These are phyloP conservation scores for Heliconius charithonia DNA, from an alignment of 2,888 invertebrate species.

Conservation along the genomic window DNA sequence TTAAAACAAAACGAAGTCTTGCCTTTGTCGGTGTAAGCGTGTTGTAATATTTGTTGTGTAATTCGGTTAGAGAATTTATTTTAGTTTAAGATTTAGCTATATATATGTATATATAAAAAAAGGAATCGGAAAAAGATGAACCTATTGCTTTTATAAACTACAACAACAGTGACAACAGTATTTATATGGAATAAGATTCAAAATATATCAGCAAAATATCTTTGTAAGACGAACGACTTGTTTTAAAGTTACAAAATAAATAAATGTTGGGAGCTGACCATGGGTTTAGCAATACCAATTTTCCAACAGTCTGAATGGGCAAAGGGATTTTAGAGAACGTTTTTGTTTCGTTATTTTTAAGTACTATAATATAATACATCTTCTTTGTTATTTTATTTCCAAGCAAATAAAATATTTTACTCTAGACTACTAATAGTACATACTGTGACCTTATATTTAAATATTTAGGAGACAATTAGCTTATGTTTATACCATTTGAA, in stretches of 20 bases:
- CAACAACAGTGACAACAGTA: too few species aligned
- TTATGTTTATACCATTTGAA: neutral
- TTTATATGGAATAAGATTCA: constrained; percentile 43
- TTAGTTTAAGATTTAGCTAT: neutral
- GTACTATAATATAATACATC: neutral
- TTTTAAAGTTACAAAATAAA: constrained; percentile 13
- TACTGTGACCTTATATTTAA: neutral
- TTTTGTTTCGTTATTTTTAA: neutral
- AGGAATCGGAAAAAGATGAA: too few species aligned
- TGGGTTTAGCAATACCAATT: constrained; percentile 67
- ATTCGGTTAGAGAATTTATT: neutral
- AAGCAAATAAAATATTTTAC: too few species aligned
- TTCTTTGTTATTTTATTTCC: neutral
- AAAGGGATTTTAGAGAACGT: constrained; percentile 48
- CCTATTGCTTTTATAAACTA: too few species aligned
- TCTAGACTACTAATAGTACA: neutral
- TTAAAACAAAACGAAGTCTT: constrained; percentile 57
- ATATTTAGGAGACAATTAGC: neutral
- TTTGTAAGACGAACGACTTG: neutral
- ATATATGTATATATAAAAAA: neutral
- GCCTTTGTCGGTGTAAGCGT: constrained; percentile 4
- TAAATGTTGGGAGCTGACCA: constrained; percentile 54
- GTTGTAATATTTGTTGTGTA: neutral
- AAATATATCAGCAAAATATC: constrained; percentile 4
- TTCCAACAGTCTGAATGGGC: constrained; percentile 58